Evolutionary conservation across 2,888 invertebrate genomes (phyloP), one percentile per base, ranked within the genome.

Genomic region (Latrodectus elegans): DNA sequence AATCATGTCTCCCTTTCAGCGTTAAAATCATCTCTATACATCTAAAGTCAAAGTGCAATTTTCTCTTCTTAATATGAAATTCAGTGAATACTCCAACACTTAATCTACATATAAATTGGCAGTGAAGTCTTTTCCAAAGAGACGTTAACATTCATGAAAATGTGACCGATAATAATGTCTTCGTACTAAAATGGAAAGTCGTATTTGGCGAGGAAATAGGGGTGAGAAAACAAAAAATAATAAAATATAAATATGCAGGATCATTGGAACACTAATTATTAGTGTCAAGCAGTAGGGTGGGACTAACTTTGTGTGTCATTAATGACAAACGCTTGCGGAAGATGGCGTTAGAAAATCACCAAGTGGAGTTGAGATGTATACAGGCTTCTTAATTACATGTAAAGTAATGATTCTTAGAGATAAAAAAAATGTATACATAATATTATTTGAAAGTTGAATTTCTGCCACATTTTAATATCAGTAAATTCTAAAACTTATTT

Each of bases 51-150:
- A 84, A 78, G 67, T 64, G 78, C 84, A 67, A 78, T 78, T 84
- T 84, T 84, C 84, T 22, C 84, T 22, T 55, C 71, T 84, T 73
- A 84, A 78, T 78, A 72, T 73, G 38, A 73, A 72, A 82, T 72
- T 38, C 38, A 38, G 38, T 38, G 38, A 38, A 38, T 38, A 38
- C 38, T 38, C 38, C 38, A 38, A 38, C 38, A 60, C 14, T 75
- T 17, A 75, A 85, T 85, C 85, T 85, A 79, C 85, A 85, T 85
- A 85, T 85, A 85, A 85, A 85, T 85, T 85, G 78, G 74, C 60
- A 70, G 65, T 17, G 70, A 85, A 72, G 72, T 52, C 60, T 60
- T 60, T n/a, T 17, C 82, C 51, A 70, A 64, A 64, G 75, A 74
- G 51, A 22, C 38, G 38, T 12, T 74, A 60, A 60, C 55, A 67